Base-by-base conservation (phyloP, 1,140 invertebrate species). In the Agrypnia vestita region DNA sequence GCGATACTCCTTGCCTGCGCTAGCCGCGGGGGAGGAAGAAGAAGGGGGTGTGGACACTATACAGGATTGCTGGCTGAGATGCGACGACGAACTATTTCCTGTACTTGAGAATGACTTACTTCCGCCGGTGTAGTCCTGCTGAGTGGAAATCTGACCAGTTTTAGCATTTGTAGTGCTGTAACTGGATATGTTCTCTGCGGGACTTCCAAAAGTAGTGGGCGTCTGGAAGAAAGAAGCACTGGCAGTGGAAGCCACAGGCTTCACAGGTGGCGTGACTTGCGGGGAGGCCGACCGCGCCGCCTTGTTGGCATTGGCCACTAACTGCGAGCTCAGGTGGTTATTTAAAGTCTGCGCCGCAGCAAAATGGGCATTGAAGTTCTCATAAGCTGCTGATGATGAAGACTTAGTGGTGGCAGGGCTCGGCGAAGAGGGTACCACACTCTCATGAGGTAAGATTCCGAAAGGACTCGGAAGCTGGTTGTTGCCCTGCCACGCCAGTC, bases 371-470 rank as follows among this genome's bases (percentile, higher is more conserved):
- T 94, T 94, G 79, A 93, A 92, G 83, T 92, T 93, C 84, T 94
- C 93, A 86, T 93, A 94, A 73, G 87, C 87, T 67, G 89, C 86
- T 74, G 88, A 89, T 13, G 82, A 77, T 78, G 91, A 75, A 74
- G 88, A 90, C 80, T 91, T 90, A 25, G 89, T 87, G 35, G 90
- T 89, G 51, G 92, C 90, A 80, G 91, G 90, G 80, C 91, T 91
- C 44, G 93, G 92, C 46, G 92, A 92, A 43, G 92, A 93, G 1
- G 93, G 90, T 78, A 94, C 93, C 80, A 94, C 92, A 87, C 92
- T 94, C 88, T 95, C 94, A 85, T 95, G 94, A 12, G 94, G 94
- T 83, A 95, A 87, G 83, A 95, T 94, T 55, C 94, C 94, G 87
- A 94, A 94, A 0, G 94, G 93, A 84, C 93, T 94, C 21, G 92